Percentiles rank a stretch among this genome's conserved stretches.
phyloP scores from a whole-genome alignment of 2,888 invertebrate genomes.

The Melitaea athalia region DNA sequence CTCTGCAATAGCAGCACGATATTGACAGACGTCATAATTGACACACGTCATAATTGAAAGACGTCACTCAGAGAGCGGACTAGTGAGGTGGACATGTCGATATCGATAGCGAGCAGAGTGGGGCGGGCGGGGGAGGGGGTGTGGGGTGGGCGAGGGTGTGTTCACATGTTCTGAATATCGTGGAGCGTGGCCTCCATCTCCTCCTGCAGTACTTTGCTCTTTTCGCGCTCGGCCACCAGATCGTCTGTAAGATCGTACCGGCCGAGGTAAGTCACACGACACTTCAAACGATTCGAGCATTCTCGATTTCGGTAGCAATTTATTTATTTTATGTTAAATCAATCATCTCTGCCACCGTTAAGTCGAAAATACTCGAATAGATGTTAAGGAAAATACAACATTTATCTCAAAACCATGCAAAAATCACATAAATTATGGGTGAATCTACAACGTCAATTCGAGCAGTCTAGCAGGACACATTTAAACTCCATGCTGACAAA shows the following conservation, averaged over 20 bases:
- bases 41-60: conserved; percentile 31
- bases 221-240: conserved; percentile 95
- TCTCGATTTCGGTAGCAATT: conserved; percentile 31
- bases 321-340: neutral
- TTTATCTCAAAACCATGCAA: conserved; percentile 69
- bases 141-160: conserved; percentile 52
- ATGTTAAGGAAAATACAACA: conserved; percentile 62
- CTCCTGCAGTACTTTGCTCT: conserved; percentile 97
- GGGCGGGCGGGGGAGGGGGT: conserved; percentile 49
- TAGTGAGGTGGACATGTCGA: conserved; percentile 42
- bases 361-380: conserved; percentile 44
- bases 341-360: neutral
- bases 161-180: conserved; percentile 99
- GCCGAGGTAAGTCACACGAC: conserved; percentile 75
- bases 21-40: conserved; percentile 27
- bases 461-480: conserved; percentile 72
- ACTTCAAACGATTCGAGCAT: conserved; percentile 53
- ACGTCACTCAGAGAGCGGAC: conserved; percentile 23
- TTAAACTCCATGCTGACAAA: conserved; percentile 69
- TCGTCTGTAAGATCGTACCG: conserved; percentile 90
- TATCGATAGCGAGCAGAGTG: conserved; percentile 48
- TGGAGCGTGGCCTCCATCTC: conserved; percentile 99
- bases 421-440: conserved; percentile 47
- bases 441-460: conserved; percentile 61
- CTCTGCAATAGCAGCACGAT: conserved; percentile 15